phyloP scores from a whole-genome alignment of 2,888 invertebrate genomes.

The Hofmannophila pseudospretella region DNA sequence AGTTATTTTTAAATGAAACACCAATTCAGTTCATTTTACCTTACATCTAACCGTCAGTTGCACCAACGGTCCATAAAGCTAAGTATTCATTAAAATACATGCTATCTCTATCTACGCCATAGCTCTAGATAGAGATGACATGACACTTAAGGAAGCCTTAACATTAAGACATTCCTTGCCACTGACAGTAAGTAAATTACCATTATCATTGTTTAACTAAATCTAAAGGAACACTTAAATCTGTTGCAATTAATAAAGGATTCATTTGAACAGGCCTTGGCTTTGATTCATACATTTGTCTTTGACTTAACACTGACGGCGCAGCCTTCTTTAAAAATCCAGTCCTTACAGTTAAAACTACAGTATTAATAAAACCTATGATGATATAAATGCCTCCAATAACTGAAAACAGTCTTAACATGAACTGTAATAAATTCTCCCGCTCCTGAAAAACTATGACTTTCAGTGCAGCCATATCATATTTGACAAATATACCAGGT shows the following conservation, averaged over 20 bases:
- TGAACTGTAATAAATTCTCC: constrained; percentile 87
- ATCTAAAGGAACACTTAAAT: constrained; percentile 54
- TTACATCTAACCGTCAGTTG: no score
- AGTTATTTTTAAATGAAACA: no score
- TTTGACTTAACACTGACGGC: constrained; percentile 22
- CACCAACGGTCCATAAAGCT: no score
- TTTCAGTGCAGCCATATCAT: constrained; percentile 94
- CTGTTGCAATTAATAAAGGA: constrained; percentile 48
- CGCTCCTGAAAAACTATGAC: constrained; percentile 89
- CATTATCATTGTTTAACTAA: constrained; percentile 54
- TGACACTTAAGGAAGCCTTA: no score
- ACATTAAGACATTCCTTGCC: no score
- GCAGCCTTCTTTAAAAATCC: constrained; percentile 28
- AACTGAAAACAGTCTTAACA: constrained; percentile 92
- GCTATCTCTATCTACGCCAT: no score
- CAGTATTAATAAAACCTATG: constrained; percentile 76
- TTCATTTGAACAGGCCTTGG: constrained; percentile 28
- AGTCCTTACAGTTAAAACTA: constrained; percentile 47
- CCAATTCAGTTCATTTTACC: no score
- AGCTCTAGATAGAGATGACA: no score
- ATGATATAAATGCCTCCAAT: constrained; percentile 96
- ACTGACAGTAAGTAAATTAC: no score
- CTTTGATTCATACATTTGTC: constrained; percentile 25
- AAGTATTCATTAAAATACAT: no score
- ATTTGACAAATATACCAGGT: constrained; percentile 96